Conservation (phyloP, 2,113 vertebrate species). For the Erythrocebus patas region DNA sequence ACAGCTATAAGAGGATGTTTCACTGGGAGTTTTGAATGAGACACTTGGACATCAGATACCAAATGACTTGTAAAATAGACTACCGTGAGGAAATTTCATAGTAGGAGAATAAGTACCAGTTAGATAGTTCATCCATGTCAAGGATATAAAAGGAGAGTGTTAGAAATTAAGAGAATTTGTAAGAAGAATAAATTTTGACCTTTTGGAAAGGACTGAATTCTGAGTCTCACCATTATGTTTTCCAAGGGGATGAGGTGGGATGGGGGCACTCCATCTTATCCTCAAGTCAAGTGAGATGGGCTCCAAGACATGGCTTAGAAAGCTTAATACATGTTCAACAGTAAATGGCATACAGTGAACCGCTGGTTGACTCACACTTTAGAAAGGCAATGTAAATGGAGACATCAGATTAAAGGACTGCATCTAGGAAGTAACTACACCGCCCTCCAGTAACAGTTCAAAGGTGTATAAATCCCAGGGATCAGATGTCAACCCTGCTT, state of each 20-base stretch:
- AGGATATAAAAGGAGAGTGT: background rate
- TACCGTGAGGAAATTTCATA: background rate
- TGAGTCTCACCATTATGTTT: background rate
- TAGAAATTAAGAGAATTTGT: background rate
- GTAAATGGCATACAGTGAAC: background rate
- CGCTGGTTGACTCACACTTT: background rate
- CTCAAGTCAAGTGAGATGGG: background rate
- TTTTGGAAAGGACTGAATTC: background rate
- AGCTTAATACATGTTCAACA: background rate
- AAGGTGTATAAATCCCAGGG: constrained; percentile 6
- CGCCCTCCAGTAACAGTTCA: constrained; percentile 1
- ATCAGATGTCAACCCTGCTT: background rate
- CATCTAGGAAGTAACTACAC: constrained; percentile 13
- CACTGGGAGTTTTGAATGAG: background rate
- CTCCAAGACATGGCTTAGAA: background rate
- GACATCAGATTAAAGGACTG: constrained; percentile 6
- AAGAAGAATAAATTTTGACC: background rate
- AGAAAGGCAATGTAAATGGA: background rate
- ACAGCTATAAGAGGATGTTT: background rate
- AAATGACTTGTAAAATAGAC: background rate
- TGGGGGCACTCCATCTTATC: background rate
- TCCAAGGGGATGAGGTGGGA: background rate
- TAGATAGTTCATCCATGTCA: background rate
- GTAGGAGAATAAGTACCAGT: background rate
- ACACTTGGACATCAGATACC: background rate